Evolutionary conservation across 2,888 invertebrate species (phyloP).

Genomic region (Drosophila borealis): DNA sequence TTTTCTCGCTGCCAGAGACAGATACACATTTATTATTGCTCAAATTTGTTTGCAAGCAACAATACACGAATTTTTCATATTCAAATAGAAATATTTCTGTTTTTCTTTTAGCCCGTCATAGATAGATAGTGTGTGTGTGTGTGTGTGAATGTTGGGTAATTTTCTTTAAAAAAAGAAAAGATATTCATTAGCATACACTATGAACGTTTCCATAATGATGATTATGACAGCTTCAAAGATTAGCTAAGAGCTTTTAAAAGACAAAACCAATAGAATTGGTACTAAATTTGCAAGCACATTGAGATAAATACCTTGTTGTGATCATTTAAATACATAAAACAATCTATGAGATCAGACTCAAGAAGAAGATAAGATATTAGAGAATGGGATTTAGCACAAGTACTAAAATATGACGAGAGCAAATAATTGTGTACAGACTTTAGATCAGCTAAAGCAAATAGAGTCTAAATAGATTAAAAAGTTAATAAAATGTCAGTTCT

Average conservation of each 20-base stretch:
- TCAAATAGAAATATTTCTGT: conserved; percentile 26
- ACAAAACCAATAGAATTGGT: not conserved
- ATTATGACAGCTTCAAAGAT: conserved; percentile 11
- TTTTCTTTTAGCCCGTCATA: conserved; percentile 29
- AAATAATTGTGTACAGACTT: no score
- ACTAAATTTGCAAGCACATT: not conserved
- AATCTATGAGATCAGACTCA: no score
- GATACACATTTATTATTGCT: conserved; percentile 68
- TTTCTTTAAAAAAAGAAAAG: conserved; percentile 32
- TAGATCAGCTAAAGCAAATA: no score
- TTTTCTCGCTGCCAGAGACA: conserved; percentile 48
- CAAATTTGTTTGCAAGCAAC: conserved; percentile 47
- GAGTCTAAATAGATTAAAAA: no score
- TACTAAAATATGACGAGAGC: not conserved
- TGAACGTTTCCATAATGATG: not conserved
- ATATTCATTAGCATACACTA: conserved; percentile 5
- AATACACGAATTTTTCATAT: conserved; percentile 33
- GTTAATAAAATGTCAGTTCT: no score
- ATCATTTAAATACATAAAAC: no score
- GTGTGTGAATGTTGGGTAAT: conserved; percentile 58
- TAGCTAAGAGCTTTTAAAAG: no score
- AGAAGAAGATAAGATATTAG: no score
- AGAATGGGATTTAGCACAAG: not conserved
- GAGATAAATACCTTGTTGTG: no score
- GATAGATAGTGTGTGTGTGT: conserved; percentile 18